Conservation (phyloP, 2,888 invertebrate species). For the Gnatocerus cornutus region DNA sequence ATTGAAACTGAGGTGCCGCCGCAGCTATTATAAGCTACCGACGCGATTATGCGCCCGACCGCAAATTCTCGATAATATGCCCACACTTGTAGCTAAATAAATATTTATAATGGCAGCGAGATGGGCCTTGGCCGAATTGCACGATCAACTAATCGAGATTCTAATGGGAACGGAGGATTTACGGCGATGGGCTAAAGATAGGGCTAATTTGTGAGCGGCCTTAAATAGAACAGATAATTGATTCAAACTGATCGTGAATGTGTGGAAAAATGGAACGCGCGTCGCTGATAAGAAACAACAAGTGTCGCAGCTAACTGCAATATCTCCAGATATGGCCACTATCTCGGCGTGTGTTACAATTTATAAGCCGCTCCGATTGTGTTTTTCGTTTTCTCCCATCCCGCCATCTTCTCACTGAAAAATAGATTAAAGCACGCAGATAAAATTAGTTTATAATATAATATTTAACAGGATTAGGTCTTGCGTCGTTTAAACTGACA, state of each 20-base stretch:
- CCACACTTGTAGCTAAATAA: slow-evolving; percentile 27
- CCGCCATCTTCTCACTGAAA: slow-evolving; percentile 25
- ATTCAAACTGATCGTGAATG: too few species aligned
- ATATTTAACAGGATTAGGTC: slow-evolving; percentile 35
- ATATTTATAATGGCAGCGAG: slow-evolving; percentile 34
- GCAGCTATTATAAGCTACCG: slow-evolving; percentile 54
- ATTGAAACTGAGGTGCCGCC: slow-evolving; percentile 60
- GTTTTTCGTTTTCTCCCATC: slow-evolving; percentile 25
- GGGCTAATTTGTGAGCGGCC: too few species aligned
- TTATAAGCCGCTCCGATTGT: slow-evolving; percentile 35
- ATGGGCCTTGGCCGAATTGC: slow-evolving; percentile 7
- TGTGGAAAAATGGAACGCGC: too few species aligned
- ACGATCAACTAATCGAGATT: slow-evolving; percentile 30
- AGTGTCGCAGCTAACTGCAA: slow-evolving; percentile 36
- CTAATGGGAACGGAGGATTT: slow-evolving; percentile 10
- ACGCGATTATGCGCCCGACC: slow-evolving; percentile 52
- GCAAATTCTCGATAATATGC: slow-evolving; percentile 46
- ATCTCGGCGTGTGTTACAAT: slow-evolving; percentile 45
- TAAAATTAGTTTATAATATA: slow-evolving; percentile 39
- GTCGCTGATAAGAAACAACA: slow-evolving; percentile 13
- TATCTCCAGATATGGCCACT: slow-evolving; percentile 42
- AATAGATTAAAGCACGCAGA: slow-evolving; percentile 23
- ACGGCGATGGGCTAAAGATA: not conserved
- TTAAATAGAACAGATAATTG: too few species aligned
- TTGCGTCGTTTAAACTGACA: slow-evolving; percentile 38